Evolutionary conservation across 1,140 invertebrate species (phyloP), one percentile per base, ranked within the genome.

Genomic region (Euborellia annulipes): DNA sequence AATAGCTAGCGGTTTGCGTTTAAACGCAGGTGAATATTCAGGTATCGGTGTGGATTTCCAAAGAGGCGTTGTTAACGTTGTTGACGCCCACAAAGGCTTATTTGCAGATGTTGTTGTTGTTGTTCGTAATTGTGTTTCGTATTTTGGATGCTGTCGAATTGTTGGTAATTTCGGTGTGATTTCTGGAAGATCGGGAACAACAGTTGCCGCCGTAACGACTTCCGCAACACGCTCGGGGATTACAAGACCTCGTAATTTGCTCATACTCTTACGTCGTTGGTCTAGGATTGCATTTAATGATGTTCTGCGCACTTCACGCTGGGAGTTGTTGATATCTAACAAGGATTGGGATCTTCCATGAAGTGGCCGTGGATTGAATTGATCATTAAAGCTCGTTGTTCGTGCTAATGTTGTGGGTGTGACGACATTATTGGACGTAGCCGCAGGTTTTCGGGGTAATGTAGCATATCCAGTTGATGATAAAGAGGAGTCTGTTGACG

Each of bases 1-100:
- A 3, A 81, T 70, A 47, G 81, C 70, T 16, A 84, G 61, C 34
- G 72, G 74, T 63, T 83, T 82, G 43, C 82, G 61, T 58, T 86
- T 87, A 55, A 85, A 85, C 1, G 82, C 82, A 20, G 83, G 83
- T 1, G 82, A 85, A 66, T 85, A 86, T 65, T 85, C 85, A 0
- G 82, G 80, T 44, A 83, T 27, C 23, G 23, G 23, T 4, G 23
- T 11, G 4, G 23, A 4, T 27, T 27, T 27, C 23, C 23, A 27
- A 6, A 27, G 23, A 4, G 23, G 23, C 23, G 23, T 27, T 4
- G 23, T 11, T 27, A 27, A 50, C 30, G 22, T 43, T 23, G 42
- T 43, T 22, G 22, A 3, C 42, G 42, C 18, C 16, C 22, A 30
- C 18, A 43, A 43, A 8, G n/a, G 14, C 7, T 41, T 8, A 8